Evolutionary conservation across 1,140 invertebrate species (phyloP), one percentile per base, ranked within the genome.

Genomic region (Mesaphorura yosii): DNA sequence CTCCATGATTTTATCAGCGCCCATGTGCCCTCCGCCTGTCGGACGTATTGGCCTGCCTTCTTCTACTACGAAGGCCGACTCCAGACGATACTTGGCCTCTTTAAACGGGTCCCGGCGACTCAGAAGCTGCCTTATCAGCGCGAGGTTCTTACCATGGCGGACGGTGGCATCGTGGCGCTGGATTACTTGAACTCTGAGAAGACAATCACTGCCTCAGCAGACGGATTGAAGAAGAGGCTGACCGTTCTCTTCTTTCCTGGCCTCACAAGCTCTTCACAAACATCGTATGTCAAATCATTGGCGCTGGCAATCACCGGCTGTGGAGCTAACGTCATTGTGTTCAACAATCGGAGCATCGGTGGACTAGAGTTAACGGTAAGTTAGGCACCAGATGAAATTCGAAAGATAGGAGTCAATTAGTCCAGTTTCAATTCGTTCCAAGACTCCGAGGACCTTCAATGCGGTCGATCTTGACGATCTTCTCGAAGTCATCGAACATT

Each of bases 21-120:
- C n/a, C 49, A 56, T 44, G 76, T 86, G 39, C 81, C 82, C 1
- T 70, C 83, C 14, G 66, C 87, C 14, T 75, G 77, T 51, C 77
- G 81, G 64, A 82, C 80, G 66, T 89, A 80, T 68, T 88, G 84
- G 84, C 86, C 86, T 2, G 87, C 85, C 7, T 72, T 86, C 45
- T 89, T 86, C 85, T 87, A 84, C 64, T 83, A 87, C 62, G 86
- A 88, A 68, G 80, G 84, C 3, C 75, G 85, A 54, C 74, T 81
- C 23, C 86, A 88, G 68, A 88, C 86, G 1, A 75, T 88, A 34
- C 64, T 89, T 10, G 83, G 82, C 15, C 81, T 81, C 51, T 57
- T 84, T 51, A 68, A 88, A 38, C 71, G 86, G 62, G 31, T 59
- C 14, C 51, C 54, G 28, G 47, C 27, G 31, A 41, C 22, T 27